Percentiles rank a stretch among this genome's conserved stretches.
Evolutionary conservation across 2,797 vertebrate genomes (phyloP).

Genomic region (Cyprinella venusta): DNA sequence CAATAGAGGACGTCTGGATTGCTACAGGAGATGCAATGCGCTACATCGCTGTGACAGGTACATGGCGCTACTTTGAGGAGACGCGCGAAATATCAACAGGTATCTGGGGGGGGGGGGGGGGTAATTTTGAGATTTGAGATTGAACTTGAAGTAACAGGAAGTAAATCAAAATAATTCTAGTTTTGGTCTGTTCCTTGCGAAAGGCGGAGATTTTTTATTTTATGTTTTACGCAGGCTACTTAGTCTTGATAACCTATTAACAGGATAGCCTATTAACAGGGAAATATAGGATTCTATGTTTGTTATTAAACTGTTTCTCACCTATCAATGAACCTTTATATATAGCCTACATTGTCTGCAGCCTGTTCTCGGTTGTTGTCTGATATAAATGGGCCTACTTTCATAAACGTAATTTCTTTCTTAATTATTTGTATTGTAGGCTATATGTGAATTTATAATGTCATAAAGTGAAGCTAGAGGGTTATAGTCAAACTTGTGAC

Average conservation of each 20-base stretch:
- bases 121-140: too few relatives aligned
- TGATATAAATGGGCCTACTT: background rate
- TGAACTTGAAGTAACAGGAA: slow-evolving; percentile 44
- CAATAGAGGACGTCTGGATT: slow-evolving; percentile 76
- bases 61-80: slow-evolving; percentile 51
- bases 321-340: background rate
- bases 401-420: background rate
- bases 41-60: slow-evolving; percentile 62
- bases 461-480: background rate
- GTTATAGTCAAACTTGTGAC: background rate
- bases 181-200: slow-evolving; percentile 51
- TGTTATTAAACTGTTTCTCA: background rate
- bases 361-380: too few relatives aligned
- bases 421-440: background rate
- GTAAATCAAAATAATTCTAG: slow-evolving; percentile 54
- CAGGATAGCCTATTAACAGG: background rate
- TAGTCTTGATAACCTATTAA: too few relatives aligned
- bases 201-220: slow-evolving; percentile 48
- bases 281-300: background rate
- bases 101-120: background rate
- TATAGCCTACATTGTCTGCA: background rate
- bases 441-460: too few relatives aligned
- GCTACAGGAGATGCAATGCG: slow-evolving; percentile 49
- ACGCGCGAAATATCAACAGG: slow-evolving; percentile 57
- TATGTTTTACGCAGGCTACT: background rate